phyloP scores from a whole-genome alignment of 1,140 invertebrate species.

The Eueides isabella region DNA sequence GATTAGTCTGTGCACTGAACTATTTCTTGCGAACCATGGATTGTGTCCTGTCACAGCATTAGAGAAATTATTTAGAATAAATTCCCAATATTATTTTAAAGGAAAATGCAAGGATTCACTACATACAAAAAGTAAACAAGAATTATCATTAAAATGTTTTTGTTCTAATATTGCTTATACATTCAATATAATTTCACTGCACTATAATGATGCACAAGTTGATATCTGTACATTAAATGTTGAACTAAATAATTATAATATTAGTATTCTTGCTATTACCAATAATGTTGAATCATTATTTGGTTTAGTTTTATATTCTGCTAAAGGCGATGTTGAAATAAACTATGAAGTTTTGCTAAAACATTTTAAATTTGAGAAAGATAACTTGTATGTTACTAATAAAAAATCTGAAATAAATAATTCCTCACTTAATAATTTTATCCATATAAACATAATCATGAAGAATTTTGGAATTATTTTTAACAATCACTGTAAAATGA shows the following conservation, averaged over 20 bases:
- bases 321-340: background rate
- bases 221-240: background rate
- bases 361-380: background rate
- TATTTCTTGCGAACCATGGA: background rate
- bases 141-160: background rate
- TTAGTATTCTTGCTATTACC: background rate
- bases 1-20: background rate
- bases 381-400: background rate
- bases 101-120: background rate
- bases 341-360: background rate
- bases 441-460: background rate
- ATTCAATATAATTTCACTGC: background rate
- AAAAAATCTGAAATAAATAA: background rate
- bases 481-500: background rate
- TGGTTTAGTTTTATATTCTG: background rate
- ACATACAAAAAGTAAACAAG: background rate
- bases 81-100: background rate
- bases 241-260: background rate
- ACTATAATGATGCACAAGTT: background rate
- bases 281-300: background rate
- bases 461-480: background rate
- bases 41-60: background rate
- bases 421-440: background rate
- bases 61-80: background rate
- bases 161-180: background rate